These are phyloP conservation scores for Sanderia malayensis DNA, from an alignment of 30 jellyfish, hydroid and myxozoan genomes.

Conservation along the genomic window DNA sequence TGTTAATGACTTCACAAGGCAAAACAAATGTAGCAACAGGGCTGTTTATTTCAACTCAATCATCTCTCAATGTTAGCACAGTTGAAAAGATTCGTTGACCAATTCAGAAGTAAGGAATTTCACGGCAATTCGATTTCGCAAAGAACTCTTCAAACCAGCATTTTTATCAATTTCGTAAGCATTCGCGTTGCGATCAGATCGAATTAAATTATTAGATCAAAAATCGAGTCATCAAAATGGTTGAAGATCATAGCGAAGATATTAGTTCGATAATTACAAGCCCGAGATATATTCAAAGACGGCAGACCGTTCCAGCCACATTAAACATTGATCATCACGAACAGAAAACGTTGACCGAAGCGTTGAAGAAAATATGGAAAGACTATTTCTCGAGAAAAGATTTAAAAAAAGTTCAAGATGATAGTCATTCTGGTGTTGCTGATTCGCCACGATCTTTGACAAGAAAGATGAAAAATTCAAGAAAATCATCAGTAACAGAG, in stretches of 20 bases:
- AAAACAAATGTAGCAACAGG: neutral
- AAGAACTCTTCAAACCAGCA: neutral
- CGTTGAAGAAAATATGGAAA: slow-evolving; percentile 51
- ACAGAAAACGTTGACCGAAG: slow-evolving; percentile 32
- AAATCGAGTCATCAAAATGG: neutral
- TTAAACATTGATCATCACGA: slow-evolving; percentile 26
- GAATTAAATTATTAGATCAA: neutral
- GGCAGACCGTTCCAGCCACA: slow-evolving; percentile 61
- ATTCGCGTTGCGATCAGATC: neutral
- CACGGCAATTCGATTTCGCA: neutral
- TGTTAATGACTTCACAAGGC: neutral
- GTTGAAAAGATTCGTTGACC: neutral
- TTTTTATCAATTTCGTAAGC: neutral
- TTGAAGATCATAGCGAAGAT: neutral
- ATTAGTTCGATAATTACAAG: slow-evolving; percentile 12
- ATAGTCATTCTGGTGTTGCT: neutral
- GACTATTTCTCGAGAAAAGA: slow-evolving; percentile 40
- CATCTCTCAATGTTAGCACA: neutral
- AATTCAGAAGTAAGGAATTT: neutral
- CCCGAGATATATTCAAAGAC: slow-evolving; percentile 44
- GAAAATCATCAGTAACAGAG: slow-evolving; percentile 62
- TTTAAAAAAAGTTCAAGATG: slow-evolving; percentile 4
- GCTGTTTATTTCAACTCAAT: neutral
- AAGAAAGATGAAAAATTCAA: slow-evolving; percentile 35
- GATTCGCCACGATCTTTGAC: slow-evolving; percentile 47